Base-by-base conservation (phyloP, 2,888 invertebrate genomes). In the Meandrusa payeni region DNA sequence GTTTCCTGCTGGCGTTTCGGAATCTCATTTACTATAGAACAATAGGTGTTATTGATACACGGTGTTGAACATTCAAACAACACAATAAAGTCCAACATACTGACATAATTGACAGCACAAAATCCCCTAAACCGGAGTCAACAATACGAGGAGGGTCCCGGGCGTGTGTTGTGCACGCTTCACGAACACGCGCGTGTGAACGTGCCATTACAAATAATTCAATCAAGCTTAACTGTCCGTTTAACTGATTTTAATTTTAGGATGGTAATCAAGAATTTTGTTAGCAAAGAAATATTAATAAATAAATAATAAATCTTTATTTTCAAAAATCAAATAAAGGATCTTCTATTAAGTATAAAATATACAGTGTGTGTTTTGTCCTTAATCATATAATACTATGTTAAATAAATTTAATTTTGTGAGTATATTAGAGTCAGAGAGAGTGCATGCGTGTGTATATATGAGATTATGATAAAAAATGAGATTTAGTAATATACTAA, bases 101-200 rank as follows among this genome's bases (percentile, higher is more conserved):
- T 34, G 20, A 44, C 46, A 48, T 36, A 44, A 46, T 48, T 40
- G 47, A 47, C 41, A 22, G 26, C 36, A 41, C 41, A 41, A 41
- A 40, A 46, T 37, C 51, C 50, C 26, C 46, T 42, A 48, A 34
- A 41, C 43, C 24, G 41, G 29, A 19, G 32, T 41, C 38, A 47
- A 49, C 48, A 50, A 51, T 47, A 47, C 31, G 10, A 20, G 38
- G 48, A 51, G 50, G 52, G 53, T 37, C 51, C 51, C 60, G 9
- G 41, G 56, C 71, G 72, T 76, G 69, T 72, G 71, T 67, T 57
- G 46, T 48, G 55, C 76, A 71, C 72, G 57, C 65, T 70, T 50
- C 58, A 63, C 57, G 28, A 46, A 50, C 50, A 51, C 36, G 42
- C 41, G 32, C 44, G 46, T 29, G 41, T 23, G 10, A n/a, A 34